A percentile compares a stretch with the other conserved stretches of the same genome.
Conservation (phyloP, 2,113 vertebrate genomes). For the Zosterops japonicus region DNA sequence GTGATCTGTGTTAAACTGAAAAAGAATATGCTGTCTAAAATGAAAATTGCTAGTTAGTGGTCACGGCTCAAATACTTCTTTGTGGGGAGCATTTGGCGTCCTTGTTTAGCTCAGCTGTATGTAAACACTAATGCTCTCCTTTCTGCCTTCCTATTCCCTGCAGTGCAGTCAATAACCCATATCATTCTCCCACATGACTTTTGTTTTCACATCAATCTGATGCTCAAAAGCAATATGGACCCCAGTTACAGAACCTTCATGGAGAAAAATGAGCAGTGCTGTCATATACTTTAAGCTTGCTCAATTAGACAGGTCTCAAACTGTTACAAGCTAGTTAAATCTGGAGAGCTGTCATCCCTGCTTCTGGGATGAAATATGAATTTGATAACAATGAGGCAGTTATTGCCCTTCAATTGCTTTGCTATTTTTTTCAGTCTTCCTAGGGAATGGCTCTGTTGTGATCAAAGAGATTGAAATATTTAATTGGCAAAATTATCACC, state of each 20-base stretch:
- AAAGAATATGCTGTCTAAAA: background rate
- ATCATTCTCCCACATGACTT: conserved; percentile 12
- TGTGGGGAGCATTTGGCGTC: background rate
- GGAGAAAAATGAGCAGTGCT: background rate
- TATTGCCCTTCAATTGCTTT: background rate
- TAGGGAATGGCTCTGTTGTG: background rate
- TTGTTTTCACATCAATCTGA: conserved; percentile 30
- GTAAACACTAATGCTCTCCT: conserved; percentile 1
- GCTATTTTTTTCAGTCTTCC: background rate
- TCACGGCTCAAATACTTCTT: conserved; percentile 9
- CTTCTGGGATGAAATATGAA: background rate
- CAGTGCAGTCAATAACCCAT: conserved; percentile 24
- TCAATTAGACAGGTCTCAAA: background rate
- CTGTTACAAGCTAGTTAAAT: background rate
- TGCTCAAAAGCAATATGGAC: background rate
- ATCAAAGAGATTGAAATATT: background rate
- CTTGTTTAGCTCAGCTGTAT: conserved; percentile 25
- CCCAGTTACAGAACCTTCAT: background rate
- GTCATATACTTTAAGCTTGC: background rate
- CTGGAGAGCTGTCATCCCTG: background rate
- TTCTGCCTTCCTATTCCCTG: background rate
- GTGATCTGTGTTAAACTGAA: background rate
- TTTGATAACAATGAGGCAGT: background rate
- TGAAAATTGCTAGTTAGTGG: conserved; percentile 22
- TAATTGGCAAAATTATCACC: background rate